Evolutionary conservation across 1,140 invertebrate species (phyloP), one percentile per base, ranked within the genome.

Genomic region (Druon quercuslanigerum): DNA sequence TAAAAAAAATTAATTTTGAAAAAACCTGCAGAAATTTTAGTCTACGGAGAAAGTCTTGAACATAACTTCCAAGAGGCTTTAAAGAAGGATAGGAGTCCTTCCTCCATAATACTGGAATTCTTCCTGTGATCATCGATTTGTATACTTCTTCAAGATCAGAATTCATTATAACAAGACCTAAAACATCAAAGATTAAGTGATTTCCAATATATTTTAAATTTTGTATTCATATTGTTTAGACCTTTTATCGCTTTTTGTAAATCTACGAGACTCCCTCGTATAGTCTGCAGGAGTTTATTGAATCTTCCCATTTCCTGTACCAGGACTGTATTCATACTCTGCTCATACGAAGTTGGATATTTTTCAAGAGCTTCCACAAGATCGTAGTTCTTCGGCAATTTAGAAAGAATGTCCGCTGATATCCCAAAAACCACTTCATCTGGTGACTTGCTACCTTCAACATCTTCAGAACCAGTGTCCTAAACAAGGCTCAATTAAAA

Each of bases 261-360:
- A 76, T 96, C 96, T 25, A 93, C 90, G 7, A 98, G 92, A 89
- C 96, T 98, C 14, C 86, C 92, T 66, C 96, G 90, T 71, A 99
- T 96, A 3, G 94, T 93, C 20, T 87, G 90, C 1, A 98, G 92
- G 1, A 98, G 92, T 77, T 93, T 95, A 86, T 98, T 98, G 86
- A 97, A 99, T 66, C 97, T 91, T 14, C 94, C 96, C 94, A 98
- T 98, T 92, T 98, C 97, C 91, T 99, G 97, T 0, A 98, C 96
- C 73, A 98, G 92, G 13, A 98, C 97, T n/a, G 97, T 97, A 88
- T 97, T 97, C 96, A 98, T 97, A 79, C 96, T 97, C 90, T 97
- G 96, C 87, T 95, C 92, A 91, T 98, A 95, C 33, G 93, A 90
- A 40, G 96, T 96, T 52, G 97, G 95, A 92, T 96, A 96, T 92